Conservation (phyloP, 2,797 vertebrate species). For the Botia almorhae region DNA sequence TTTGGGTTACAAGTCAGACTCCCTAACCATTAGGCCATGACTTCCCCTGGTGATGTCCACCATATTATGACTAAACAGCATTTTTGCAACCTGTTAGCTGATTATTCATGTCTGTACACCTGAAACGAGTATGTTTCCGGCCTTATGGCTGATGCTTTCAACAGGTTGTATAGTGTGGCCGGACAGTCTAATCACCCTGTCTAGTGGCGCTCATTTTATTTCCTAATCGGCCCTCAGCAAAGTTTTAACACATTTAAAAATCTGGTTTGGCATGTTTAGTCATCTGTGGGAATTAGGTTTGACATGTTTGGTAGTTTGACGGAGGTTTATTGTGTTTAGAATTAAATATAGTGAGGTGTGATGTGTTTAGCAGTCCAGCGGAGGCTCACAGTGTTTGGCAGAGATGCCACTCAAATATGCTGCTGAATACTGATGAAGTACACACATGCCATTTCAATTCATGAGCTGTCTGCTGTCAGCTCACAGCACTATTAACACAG, state of each 20-base stretch:
- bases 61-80: too few species aligned
- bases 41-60: too few species aligned
- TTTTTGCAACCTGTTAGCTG: too few species aligned
- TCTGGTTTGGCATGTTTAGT: constrained; percentile 38
- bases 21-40: too few species aligned
- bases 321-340: constrained; percentile 35
- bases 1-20: too few species aligned
- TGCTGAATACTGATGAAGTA: constrained; percentile 43
- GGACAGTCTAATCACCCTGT: constrained; percentile 62
- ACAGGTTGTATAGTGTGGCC: neutral
- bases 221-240: neutral
- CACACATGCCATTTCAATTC: constrained; percentile 24
- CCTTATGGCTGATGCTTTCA: neutral
- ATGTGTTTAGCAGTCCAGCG: constrained; percentile 40
- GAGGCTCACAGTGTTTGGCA: constrained; percentile 16
- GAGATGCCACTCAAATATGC: constrained; percentile 18
- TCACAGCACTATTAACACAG: constrained; percentile 14
- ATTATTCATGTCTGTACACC: neutral
- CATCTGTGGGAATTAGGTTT: constrained; percentile 29
- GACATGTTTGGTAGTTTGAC: constrained; percentile 29
- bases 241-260: neutral
- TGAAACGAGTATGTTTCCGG: neutral
- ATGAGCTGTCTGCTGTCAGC: constrained; percentile 18
- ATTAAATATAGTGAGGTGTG: constrained; percentile 26
- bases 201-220: neutral